A percentile compares a stretch with the other conserved stretches of the same genome.
Conservation (phyloP, 1,140 invertebrate genomes). For the Papilio machaon region DNA sequence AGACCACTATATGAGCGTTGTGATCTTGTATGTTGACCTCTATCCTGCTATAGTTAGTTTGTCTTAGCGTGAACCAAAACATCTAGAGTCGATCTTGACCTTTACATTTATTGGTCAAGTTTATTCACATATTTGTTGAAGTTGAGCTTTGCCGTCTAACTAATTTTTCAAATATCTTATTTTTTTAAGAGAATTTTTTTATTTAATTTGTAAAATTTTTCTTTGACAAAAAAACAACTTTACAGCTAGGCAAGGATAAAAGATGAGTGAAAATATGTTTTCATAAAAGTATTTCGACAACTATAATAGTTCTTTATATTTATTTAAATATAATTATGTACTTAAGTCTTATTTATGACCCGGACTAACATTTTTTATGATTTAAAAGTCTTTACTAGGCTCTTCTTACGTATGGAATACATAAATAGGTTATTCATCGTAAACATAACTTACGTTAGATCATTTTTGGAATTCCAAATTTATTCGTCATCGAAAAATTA, state of each 20-base stretch:
- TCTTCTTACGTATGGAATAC: not conserved
- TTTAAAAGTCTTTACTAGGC: not conserved
- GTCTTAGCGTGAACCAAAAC: not conserved
- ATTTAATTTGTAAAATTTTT: not conserved
- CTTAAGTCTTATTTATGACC: not conserved
- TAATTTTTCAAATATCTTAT: conserved; percentile 17
- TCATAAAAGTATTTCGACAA: not conserved
- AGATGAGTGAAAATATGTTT: too few relatives aligned
- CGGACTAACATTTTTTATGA: not conserved
- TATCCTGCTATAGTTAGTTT: conserved; percentile 6
- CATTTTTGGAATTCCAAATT: not conserved
- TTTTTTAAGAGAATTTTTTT: conserved; percentile 1
- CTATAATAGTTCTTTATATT: not conserved
- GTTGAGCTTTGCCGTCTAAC: not conserved
- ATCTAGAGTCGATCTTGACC: conserved; percentile 27
- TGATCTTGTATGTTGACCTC: conserved; percentile 31
- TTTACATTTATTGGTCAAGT: conserved; percentile 36
- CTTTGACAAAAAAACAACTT: not conserved
- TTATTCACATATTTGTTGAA: conserved; percentile 27
- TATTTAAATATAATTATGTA: not conserved
- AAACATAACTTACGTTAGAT: not conserved
- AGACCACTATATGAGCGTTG: not conserved
- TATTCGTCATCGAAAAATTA: not conserved
- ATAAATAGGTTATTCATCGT: not conserved
- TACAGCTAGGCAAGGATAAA: not conserved